Base-by-base conservation (phyloP, 2,888 invertebrate genomes). In the Andrena camellia region DNA sequence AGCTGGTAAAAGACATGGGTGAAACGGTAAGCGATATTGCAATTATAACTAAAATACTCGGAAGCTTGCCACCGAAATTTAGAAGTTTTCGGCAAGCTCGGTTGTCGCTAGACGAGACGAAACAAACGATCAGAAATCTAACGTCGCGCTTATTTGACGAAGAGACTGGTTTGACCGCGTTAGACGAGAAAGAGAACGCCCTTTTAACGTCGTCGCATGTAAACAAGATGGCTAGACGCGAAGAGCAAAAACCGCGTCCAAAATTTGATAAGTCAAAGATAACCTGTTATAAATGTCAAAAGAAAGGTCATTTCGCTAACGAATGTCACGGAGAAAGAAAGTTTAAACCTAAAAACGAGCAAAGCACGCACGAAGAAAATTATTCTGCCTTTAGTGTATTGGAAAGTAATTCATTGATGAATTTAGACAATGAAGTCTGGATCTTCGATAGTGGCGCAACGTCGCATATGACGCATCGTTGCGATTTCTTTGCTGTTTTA, bases 261-360 rank as follows among this genome's bases (percentile, higher is more conserved):
- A 69, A 17, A 57, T 50, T 57, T 35, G 26, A 69, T 50, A 69
- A 35, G 20, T 69, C 29, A 26, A 69, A 57, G 35, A 31, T 42
- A 57, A 68, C 23, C 1, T 59, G 57, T 42, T 68, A 57, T 5
- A 57, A 57, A 35, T 68, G 68, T 57, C 57, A 57, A 57, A 68
- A 68, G 35, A 68, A 68, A 50, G 42, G 42, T 26, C 35, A 69
- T 26, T 57, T 69, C 6, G 57, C 68, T 17, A 57, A 69, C 2
- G 57, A 42, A 35, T 57, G 57, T 57, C 57, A 26, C 7, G 35
- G 31, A 26, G 35, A 69, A 35, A 35, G 13, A 7, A 69, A 57
- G 13, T 35, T 23, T 17, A 33, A 17, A 52, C 17, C 10, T 35
- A 35, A 57, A 33, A 17, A 23, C 4, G 17, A 48, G 26, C 66